Conservation (phyloP, 2,888 invertebrate species). For the Litoditis marina region DNA sequence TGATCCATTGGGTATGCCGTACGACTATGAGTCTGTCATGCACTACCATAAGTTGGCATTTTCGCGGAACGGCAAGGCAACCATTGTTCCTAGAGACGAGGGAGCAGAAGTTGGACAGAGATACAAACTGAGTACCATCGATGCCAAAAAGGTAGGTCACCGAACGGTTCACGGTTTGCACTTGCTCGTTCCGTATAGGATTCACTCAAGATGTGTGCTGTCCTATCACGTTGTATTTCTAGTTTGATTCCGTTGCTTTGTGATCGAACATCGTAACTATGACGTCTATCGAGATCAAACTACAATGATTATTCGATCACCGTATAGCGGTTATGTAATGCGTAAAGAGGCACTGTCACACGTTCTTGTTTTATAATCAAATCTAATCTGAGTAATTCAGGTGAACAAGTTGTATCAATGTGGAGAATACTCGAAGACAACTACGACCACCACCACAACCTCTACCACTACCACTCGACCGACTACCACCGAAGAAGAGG, state of each 20-base stretch:
- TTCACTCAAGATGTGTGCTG: no score
- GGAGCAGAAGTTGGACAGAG: conserved; percentile 59
- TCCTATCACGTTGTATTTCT: no score
- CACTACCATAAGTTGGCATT: conserved; percentile 71
- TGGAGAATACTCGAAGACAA: conserved; percentile 39
- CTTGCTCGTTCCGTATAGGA: no score
- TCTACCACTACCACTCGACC: conserved; percentile 23
- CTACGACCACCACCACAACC: conserved; percentile 31
- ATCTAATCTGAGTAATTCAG: no score
- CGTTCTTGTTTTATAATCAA: no score
- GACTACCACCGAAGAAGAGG: conserved; percentile 4
- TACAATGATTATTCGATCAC: no score
- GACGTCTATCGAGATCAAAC: no score
- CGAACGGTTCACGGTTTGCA: no score
- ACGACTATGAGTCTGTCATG: conserved; percentile 75
- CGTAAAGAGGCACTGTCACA: no score
- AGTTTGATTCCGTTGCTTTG: no score
- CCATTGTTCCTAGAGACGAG: conserved; percentile 64
- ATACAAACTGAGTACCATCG: conserved; percentile 55
- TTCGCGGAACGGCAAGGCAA: conserved; percentile 65
- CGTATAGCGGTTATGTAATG: neutral
- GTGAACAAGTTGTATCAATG: conserved; percentile 63
- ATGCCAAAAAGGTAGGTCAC: no score
- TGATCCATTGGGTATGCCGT: conserved; percentile 69
- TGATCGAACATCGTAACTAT: no score